Evolutionary conservation across 2,797 vertebrate species (phyloP), one percentile per base, ranked within the genome.

Genomic region (Bryconaethiops microstoma): DNA sequence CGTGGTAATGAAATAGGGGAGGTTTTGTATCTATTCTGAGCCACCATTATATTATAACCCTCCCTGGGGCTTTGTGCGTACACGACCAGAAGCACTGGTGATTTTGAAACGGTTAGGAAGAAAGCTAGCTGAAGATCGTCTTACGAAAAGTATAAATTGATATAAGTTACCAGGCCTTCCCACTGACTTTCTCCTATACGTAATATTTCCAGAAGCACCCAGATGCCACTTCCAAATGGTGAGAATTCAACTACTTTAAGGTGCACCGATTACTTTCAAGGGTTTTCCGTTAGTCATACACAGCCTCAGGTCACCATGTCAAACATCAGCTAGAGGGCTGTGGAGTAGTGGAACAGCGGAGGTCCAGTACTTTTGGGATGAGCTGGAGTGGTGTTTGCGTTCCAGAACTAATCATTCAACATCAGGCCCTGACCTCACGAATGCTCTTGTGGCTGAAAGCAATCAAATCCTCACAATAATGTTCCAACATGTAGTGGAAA

Each of bases 21-120:
- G 52, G 40, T 69, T 76, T 74, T 67, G 23, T 73, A 9, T 54
- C 50, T 52, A 13, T 48, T 74, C 21, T 78, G 23, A 59, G 35
- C 35, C 39, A n/a, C 59, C 25, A 71, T 54, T 50, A 74, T 23
- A 59, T 71, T 52, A 62, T 67, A 57, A 59, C 40, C 71, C 60
- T 70, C 45, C 62, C 13, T 67, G n/a, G 69, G 48, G 79, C 45
- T 67, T 68, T 54, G 23, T 40, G 48, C 60, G 40, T 21, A 68
- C 67, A 69, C 70, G 16, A 60, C 50, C 19, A 42, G 45, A 75
- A 72, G 52, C 39, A 35, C 50, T 59, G 68, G 39, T 42, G 16
- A 40, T 77, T 60, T 23, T 69, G 45, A 69, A 48, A 10, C 21
- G 7, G 42, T 69, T 50, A 25, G 21, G 25, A 70, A 70, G 29